phyloP scores from a whole-genome alignment of 1,140 invertebrate genomes.

The Armadillidium nasatum region DNA sequence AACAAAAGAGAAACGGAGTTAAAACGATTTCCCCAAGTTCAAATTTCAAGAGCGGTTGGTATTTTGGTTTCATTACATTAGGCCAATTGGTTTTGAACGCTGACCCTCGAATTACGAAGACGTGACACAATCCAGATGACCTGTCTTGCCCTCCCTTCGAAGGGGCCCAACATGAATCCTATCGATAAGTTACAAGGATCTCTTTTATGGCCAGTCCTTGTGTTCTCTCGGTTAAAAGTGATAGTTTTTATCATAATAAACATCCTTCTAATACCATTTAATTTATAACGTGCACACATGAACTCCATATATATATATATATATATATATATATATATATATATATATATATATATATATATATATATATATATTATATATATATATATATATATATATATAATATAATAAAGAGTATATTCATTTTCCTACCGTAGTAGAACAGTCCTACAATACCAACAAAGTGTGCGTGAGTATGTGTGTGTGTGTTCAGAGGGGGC shows the following conservation, averaged over 20 bases:
- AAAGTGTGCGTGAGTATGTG: too few relatives aligned
- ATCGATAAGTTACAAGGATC: too few relatives aligned
- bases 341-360: background rate
- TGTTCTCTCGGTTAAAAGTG: too few relatives aligned
- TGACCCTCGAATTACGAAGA: background rate
- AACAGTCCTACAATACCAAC: too few relatives aligned
- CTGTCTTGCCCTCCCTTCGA: background rate
- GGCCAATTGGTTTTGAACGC: background rate
- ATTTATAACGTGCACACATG: background rate
- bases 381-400: too few relatives aligned
- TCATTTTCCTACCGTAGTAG: too few relatives aligned
- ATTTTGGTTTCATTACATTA: background rate
- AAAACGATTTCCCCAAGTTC: background rate
- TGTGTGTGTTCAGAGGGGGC: too few relatives aligned
- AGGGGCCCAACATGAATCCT: too few relatives aligned
- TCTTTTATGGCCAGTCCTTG: too few relatives aligned
- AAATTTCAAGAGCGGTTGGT: background rate
- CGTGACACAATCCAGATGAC: conserved; percentile 8
- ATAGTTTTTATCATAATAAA: background rate
- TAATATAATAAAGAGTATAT: too few relatives aligned
- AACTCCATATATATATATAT: background rate
- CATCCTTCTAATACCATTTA: background rate
- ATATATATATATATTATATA: too few relatives aligned
- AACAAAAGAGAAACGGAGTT: too few relatives aligned
- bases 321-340: conserved; percentile 6